Evolutionary conservation across 2,113 vertebrate species (phyloP).

Genomic region (Eira barbara): DNA sequence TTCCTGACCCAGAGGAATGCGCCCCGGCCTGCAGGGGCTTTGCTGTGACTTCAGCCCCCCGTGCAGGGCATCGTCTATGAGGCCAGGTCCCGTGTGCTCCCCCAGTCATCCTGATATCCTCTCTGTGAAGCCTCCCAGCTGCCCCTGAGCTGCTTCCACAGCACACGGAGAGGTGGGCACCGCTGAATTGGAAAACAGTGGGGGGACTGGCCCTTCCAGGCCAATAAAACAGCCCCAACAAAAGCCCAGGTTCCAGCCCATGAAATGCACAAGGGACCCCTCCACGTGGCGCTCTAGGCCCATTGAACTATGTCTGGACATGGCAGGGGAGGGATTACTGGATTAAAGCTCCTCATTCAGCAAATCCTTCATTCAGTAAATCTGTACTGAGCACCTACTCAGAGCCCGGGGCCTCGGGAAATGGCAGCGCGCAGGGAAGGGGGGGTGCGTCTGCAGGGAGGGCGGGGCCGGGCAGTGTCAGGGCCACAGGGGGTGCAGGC

Average conservation of each 20-base stretch:
- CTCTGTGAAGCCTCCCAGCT: background rate
- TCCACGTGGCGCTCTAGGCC: background rate
- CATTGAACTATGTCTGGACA: no score
- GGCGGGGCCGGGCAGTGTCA: fast-evolving
- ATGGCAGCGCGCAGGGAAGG: fast-evolving
- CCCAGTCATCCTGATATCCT: background rate
- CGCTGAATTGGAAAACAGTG: background rate
- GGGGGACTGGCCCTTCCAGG: background rate
- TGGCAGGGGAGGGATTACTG: fast-evolving
- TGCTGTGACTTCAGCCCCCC: background rate
- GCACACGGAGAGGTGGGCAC: background rate
- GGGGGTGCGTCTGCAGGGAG: background rate
- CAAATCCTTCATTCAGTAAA: background rate
- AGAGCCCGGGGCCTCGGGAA: no score
- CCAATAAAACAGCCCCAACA: background rate
- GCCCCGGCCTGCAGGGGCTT: background rate
- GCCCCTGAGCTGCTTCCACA: background rate
- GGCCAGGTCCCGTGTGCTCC: background rate
- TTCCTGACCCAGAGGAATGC: background rate
- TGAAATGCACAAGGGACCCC: background rate
- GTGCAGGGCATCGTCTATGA: fast-evolving
- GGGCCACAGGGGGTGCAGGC: background rate
- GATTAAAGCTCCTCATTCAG: background rate
- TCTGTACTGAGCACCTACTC: background rate
- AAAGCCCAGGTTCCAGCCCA: background rate